Evolutionary conservation across 2,888 invertebrate genomes (phyloP), one percentile per base, ranked within the genome.

Genomic region (Colostygia pectinataria): DNA sequence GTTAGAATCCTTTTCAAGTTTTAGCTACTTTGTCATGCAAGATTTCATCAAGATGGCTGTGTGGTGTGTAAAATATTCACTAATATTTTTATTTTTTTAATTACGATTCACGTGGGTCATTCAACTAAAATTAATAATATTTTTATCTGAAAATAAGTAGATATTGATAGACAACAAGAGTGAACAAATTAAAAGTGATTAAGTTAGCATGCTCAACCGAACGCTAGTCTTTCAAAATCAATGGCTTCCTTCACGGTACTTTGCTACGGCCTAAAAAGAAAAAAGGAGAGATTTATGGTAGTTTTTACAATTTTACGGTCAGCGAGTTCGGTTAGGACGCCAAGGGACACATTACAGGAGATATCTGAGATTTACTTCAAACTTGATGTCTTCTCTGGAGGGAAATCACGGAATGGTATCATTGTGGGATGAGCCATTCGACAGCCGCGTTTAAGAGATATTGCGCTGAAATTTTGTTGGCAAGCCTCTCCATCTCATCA

Each of bases 241-340:
- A 55, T 56, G 56, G 41, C 42, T 55, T 55, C 48, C 53, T 49
- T 42, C 39, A 29, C 55, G 52, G 50, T 48, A 55, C 52, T 57
- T 57, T 57, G 24, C 46, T 39, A 51, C 39, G 41, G 59, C 57
- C 57, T 55, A 61, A 63, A 69, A 74, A 74, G 69, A 70, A 76
- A 71, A 75, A 74, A 68, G 73, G 66, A 69, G 72, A 80, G 84
- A 87, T 87, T 86, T 88, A 86, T 87, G 73, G 77, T 79, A 86
- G 85, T 88, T 87, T 86, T 88, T 85, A 86, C 86, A 87, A 88
- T 88, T 87, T 88, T 87, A 86, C 86, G 88, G 86, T 86, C 83
- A 83, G 79, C 76, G 85, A 74, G 80, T 82, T 81, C 78, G 77
- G 77, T 71, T 72, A 72, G 71, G 67, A 76, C 68, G 75, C 75